Evolutionary conservation across 2,113 vertebrate species (phyloP), one percentile per base, ranked within the genome.

Genomic region (Etheostoma spectabile): DNA sequence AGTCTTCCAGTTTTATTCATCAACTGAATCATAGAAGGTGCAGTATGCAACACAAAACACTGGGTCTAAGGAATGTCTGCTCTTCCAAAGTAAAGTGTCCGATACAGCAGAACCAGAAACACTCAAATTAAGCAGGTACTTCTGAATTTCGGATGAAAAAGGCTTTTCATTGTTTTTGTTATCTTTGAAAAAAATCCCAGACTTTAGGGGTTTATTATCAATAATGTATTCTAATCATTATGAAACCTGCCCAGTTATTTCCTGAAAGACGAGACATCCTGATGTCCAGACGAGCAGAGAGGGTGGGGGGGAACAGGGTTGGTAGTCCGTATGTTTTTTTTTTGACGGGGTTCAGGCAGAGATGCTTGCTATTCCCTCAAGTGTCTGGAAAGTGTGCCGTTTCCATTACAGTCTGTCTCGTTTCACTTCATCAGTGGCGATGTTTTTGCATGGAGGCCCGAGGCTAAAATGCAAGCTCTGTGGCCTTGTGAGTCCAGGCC

Each of bases 311-410:
- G 33, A 15, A 3, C 27, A 48, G n/a, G 48, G 46, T 46, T 67
- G 56, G 68, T 76, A 63, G 80, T 83, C 79, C 82, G 74, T 85
- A 59, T 74, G 61, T 89, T 92, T 92, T 86, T 92, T 86, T 92
- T 77, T 92, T 93, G 93, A 91, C 86, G 75, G 81, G 73, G 65
- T 60, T 94, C 91, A 93, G 90, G 86, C 91, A 87, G 94, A 94
- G 91, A 87, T 92, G 88, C 92, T 94, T 86, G 79, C 75, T 94
- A 87, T 96, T 96, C 95, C 95, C 95, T 89, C 6, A 5, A 24
- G 94, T 95, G 95, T 96, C 96, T 97, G 95, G 94, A 92, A 94
- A 93, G 93, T 61, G 80, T 93, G 89, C 77, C 83, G 83, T 95
- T 95, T 94, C 92, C 91, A 80, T 79, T 93, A 93, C 85, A 24